Evolutionary conservation across 2,888 invertebrate species (phyloP).

Genomic region (Perithous albicinctus): DNA sequence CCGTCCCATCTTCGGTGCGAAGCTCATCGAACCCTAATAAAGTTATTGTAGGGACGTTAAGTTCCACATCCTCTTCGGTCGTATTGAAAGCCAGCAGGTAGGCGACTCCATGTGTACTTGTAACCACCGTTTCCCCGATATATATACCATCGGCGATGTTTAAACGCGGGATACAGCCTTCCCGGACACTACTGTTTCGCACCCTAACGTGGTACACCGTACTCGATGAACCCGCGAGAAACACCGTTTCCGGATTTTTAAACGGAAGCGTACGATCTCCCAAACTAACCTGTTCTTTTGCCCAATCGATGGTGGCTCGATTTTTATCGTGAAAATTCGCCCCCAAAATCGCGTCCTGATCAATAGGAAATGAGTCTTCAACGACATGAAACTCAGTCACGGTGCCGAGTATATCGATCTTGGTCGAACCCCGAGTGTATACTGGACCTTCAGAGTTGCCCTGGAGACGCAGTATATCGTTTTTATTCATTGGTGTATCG

Average conservation of each 20-base stretch:
- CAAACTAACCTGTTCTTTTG: neutral
- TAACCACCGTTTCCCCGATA: constrained; percentile 5
- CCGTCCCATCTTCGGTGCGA: neutral
- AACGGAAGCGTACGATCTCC: neutral
- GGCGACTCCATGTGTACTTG: neutral
- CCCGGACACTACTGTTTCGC: neutral
- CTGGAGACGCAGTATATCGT: neutral
- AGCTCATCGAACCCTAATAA: neutral
- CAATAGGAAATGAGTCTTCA: neutral
- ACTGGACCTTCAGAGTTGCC: neutral
- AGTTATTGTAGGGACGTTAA: neutral
- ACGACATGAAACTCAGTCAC: constrained; percentile 20
- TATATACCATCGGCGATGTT: neutral
- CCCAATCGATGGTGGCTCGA: neutral
- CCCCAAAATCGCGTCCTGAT: neutral
- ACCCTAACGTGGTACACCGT: neutral
- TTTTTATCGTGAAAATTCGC: neutral
- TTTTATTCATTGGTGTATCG: neutral
- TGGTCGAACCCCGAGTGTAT: neutral
- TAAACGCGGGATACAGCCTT: constrained; percentile 17
- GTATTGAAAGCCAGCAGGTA: constrained; percentile 14
- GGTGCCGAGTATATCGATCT: neutral
- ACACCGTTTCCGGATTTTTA: neutral
- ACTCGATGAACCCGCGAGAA: neutral
- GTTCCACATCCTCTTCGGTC: constrained; percentile 13